Evolutionary conservation across 1,140 invertebrate genomes (phyloP).

Genomic region (Hypothenemus hampei): DNA sequence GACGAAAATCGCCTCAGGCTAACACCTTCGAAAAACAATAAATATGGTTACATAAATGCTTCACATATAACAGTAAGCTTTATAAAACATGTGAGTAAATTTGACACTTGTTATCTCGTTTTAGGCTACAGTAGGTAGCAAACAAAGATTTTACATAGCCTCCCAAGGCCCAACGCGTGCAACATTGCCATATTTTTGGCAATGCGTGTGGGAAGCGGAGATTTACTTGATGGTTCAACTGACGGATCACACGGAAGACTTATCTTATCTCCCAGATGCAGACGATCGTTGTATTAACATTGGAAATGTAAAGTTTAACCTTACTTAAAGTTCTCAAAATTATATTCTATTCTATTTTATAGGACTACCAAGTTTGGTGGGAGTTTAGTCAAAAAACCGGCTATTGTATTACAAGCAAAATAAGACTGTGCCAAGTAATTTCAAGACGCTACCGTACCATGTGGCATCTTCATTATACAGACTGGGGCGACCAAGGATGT

Average conservation of each 20-base stretch:
- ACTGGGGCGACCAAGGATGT: slow-evolving; percentile 67
- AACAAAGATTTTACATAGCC: slow-evolving; percentile 78
- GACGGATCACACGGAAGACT: slow-evolving; percentile 60
- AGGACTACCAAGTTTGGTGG: slow-evolving; percentile 65
- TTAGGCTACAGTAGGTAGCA: slow-evolving; percentile 64
- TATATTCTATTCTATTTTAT: neutral
- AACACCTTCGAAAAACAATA: slow-evolving; percentile 71
- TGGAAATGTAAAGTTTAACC: slow-evolving; percentile 51
- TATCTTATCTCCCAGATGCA: slow-evolving; percentile 56
- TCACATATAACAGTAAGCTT: slow-evolving; percentile 71
- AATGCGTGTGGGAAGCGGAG: slow-evolving; percentile 81
- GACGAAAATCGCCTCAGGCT: slow-evolving; percentile 80
- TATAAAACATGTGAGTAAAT: neutral
- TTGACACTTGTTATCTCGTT: slow-evolving; percentile 3
- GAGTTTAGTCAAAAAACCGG: slow-evolving; percentile 59
- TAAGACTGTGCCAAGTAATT: slow-evolving; percentile 52
- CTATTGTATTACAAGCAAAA: slow-evolving; percentile 55
- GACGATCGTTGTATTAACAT: slow-evolving; percentile 51
- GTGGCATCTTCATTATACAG: slow-evolving; percentile 77
- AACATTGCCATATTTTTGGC: slow-evolving; percentile 71
- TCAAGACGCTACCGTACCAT: slow-evolving; percentile 57
- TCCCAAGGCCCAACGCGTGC: slow-evolving; percentile 66
- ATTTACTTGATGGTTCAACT: slow-evolving; percentile 73
- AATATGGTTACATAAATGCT: slow-evolving; percentile 84
- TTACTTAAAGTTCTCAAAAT: no score